Evolutionary conservation across 2,888 invertebrate genomes (phyloP).

Genomic region (Spisula solida): DNA sequence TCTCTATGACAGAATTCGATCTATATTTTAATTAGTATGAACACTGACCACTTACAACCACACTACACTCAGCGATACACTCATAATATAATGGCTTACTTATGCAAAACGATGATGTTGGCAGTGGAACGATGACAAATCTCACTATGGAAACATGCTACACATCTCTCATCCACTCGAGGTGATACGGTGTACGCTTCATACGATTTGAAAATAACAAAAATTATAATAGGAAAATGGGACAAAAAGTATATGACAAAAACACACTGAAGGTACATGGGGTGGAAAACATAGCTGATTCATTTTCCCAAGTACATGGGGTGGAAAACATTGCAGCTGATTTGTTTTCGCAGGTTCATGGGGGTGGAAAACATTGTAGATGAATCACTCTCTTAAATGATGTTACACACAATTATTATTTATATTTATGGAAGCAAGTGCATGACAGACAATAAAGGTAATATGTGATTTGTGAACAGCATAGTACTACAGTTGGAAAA

Average conservation of each 20-base stretch:
- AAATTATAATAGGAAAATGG: background rate
- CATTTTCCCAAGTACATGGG: background rate
- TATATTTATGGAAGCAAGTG: too few relatives aligned
- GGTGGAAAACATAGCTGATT: background rate
- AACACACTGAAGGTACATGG: background rate
- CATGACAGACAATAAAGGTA: too few relatives aligned
- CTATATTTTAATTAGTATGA: background rate
- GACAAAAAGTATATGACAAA: background rate
- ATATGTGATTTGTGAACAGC: too few relatives aligned
- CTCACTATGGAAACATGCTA: background rate
- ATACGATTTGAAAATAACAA: background rate
- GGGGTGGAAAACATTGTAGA: too few relatives aligned
- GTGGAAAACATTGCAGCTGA: too few relatives aligned
- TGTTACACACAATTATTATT: too few relatives aligned
- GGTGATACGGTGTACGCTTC: background rate
- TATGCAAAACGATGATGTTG: slow-evolving; percentile 1
- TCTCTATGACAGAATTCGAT: background rate
- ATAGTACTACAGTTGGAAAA: too few relatives aligned
- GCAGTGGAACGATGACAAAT: slow-evolving; percentile 8
- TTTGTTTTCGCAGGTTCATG: too few relatives aligned
- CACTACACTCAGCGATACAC: background rate
- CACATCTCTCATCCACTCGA: background rate
- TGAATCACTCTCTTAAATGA: too few relatives aligned
- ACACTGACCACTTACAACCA: background rate
- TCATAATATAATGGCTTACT: background rate